Percentiles rank a stretch among this genome's conserved stretches.
Evolutionary conservation across 2,888 invertebrate species (phyloP).

Genomic region (Aplocera efformata): DNA sequence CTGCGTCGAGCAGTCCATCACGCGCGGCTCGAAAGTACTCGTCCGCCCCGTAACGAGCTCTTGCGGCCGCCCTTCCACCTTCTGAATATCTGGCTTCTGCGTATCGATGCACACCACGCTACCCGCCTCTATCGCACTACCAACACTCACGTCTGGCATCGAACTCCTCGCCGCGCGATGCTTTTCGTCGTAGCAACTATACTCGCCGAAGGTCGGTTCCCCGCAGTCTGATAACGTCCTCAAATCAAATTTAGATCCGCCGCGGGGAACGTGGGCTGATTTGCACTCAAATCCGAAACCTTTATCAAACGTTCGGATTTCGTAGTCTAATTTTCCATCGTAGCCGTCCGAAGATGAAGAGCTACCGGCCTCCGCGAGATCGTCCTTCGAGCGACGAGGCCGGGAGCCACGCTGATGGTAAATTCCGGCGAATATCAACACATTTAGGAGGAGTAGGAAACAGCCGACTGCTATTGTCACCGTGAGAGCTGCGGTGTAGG

Average conservation of each 20-base stretch:
- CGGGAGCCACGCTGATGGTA: slow-evolving; percentile 90
- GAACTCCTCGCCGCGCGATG: slow-evolving; percentile 80
- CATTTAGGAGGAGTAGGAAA: slow-evolving; percentile 89
- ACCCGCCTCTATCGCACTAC: slow-evolving; percentile 81
- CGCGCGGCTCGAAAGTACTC: slow-evolving; percentile 74
- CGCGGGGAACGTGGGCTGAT: slow-evolving; percentile 76
- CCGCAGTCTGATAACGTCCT: slow-evolving; percentile 77
- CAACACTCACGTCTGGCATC: slow-evolving; percentile 81
- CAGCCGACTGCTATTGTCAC: slow-evolving; percentile 94
- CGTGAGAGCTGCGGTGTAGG: slow-evolving; percentile 92
- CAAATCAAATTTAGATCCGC: slow-evolving; percentile 71
- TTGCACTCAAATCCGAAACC: slow-evolving; percentile 80
- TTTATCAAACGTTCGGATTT: slow-evolving; percentile 76
- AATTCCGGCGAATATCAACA: slow-evolving; percentile 93
- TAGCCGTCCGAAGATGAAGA: slow-evolving; percentile 84
- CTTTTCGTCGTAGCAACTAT: slow-evolving; percentile 84
- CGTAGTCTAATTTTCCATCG: slow-evolving; percentile 79
- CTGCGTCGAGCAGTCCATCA: slow-evolving; percentile 74
- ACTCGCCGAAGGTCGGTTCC: slow-evolving; percentile 82
- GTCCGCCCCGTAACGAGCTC: slow-evolving; percentile 64
- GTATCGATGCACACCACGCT: slow-evolving; percentile 77
- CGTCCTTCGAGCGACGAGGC: slow-evolving; percentile 88
- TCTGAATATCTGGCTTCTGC: slow-evolving; percentile 75
- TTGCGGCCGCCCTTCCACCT: slow-evolving; percentile 57
- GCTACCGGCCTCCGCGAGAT: slow-evolving; percentile 86